Percentiles rank a stretch among this genome's conserved stretches.
Evolutionary conservation across 2,797 vertebrate genomes (phyloP).

Genomic region (Furcifer pardalis): DNA sequence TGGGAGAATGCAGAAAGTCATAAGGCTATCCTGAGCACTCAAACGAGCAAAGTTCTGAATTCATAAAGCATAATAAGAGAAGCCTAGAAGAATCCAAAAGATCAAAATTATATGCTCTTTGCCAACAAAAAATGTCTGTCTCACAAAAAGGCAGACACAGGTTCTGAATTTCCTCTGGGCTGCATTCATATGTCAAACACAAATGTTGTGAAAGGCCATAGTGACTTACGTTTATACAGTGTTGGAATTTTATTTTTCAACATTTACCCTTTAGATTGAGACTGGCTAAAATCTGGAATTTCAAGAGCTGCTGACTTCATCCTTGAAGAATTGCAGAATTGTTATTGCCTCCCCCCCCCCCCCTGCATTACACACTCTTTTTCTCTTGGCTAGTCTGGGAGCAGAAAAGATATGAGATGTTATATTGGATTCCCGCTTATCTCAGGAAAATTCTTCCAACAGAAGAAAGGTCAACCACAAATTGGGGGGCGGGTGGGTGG

Average conservation of each 20-base stretch:
- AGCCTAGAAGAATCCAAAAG: too few relatives aligned
- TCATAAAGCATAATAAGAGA: too few relatives aligned
- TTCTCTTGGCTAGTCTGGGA: background rate
- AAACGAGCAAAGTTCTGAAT: too few relatives aligned
- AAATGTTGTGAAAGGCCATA: conserved; percentile 17
- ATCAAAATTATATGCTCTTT: too few relatives aligned
- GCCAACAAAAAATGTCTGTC: too few relatives aligned
- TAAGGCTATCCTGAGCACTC: background rate
- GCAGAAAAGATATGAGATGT: background rate
- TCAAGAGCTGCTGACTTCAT: conserved; percentile 38
- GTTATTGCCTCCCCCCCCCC: too few relatives aligned
- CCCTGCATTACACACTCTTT: background rate
- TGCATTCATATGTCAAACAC: background rate
- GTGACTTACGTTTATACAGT: conserved; percentile 36
- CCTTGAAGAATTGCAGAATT: background rate
- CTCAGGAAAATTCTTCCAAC: background rate
- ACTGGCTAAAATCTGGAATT: conserved; percentile 37
- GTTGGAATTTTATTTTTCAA: conserved; percentile 35
- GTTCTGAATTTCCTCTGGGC: too few relatives aligned
- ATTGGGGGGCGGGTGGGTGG: too few relatives aligned
- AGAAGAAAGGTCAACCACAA: background rate
- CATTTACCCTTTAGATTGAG: conserved; percentile 36
- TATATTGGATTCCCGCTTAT: background rate
- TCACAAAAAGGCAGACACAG: too few relatives aligned
- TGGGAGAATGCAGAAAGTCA: background rate